Conservation (phyloP, 2,797 vertebrate species). For the Notamacropus eugenii region DNA sequence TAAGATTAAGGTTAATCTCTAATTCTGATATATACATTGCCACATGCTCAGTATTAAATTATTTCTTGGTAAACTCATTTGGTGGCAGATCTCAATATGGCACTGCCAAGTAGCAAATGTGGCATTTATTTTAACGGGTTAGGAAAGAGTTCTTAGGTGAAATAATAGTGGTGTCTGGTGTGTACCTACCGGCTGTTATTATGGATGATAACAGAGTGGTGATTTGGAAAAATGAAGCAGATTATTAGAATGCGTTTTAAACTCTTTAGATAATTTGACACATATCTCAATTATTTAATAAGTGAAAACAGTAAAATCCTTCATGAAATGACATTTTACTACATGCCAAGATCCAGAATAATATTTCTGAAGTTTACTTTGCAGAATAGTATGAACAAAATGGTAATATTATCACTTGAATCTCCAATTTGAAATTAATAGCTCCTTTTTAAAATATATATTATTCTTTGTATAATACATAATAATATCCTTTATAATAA, state of each 20-base stretch:
- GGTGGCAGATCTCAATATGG: conserved; percentile 62
- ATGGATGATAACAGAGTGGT: not conserved
- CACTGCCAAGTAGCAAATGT: not conserved
- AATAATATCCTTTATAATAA: not conserved
- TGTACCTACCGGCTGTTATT: not conserved
- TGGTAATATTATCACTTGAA: not conserved
- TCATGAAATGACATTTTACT: not conserved
- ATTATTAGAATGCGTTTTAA: not conserved
- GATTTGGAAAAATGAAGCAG: conserved; percentile 32
- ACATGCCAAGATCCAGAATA: conserved; percentile 25
- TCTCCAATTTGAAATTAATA: not conserved
- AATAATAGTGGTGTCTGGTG: conserved; percentile 1
- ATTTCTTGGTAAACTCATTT: conserved; percentile 79
- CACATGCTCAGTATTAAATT: conserved; percentile 73
- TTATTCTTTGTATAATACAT: too few relatives aligned
- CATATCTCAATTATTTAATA: conserved; percentile 23
- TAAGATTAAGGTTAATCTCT: conserved; percentile 84
- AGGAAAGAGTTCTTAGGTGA: not conserved
- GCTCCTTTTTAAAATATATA: not conserved
- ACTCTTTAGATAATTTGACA: conserved; percentile 12
- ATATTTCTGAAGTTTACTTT: not conserved
- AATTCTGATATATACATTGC: conserved; percentile 83
- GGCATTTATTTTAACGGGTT: conserved; percentile 2
- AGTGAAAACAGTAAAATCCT: conserved; percentile 24
- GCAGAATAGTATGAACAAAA: not conserved